Evolutionary conservation across 2,888 invertebrate species (phyloP).

Genomic region (Watsonalla cultraria): DNA sequence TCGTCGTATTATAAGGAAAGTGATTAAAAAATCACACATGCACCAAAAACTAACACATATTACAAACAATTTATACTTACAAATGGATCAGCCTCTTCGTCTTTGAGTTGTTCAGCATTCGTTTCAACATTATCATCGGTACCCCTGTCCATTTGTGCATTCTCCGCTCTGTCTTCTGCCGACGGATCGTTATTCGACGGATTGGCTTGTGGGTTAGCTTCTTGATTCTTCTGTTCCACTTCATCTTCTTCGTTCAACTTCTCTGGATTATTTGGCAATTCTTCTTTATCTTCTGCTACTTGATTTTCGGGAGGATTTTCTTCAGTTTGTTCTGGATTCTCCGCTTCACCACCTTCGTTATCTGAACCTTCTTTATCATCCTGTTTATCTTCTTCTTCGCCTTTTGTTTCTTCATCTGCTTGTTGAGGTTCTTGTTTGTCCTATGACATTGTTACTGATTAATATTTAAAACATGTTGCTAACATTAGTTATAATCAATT

Average conservation of each 20-base stretch:
- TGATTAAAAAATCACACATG: too few relatives aligned
- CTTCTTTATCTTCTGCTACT: conserved; percentile 42
- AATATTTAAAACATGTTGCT: neutral
- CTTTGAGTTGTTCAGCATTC: conserved; percentile 66
- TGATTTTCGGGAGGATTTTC: conserved; percentile 41
- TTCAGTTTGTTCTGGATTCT: conserved; percentile 43
- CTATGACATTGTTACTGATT: conserved; percentile 13
- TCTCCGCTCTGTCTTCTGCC: conserved; percentile 69
- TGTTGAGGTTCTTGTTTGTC: conserved; percentile 32
- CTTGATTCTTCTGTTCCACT: conserved; percentile 61
- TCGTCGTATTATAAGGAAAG: too few relatives aligned
- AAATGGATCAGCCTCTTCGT: conserved; percentile 58
- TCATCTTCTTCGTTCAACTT: conserved; percentile 63
- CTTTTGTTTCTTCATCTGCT: conserved; percentile 20
- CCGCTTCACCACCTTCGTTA: conserved; percentile 34
- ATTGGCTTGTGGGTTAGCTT: conserved; percentile 73
- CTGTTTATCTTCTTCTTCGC: conserved; percentile 27
- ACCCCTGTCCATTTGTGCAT: conserved; percentile 66
- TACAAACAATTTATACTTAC: conserved; percentile 40
- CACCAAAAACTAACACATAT: neutral
- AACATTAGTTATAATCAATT: neutral
- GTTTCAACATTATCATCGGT: conserved; percentile 72
- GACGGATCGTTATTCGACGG: conserved; percentile 69
- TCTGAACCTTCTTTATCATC: conserved; percentile 29
- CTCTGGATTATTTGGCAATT: conserved; percentile 62